phyloP scores from a whole-genome alignment of 1,140 invertebrate species.

The Trachymyrmex cornetzi region DNA sequence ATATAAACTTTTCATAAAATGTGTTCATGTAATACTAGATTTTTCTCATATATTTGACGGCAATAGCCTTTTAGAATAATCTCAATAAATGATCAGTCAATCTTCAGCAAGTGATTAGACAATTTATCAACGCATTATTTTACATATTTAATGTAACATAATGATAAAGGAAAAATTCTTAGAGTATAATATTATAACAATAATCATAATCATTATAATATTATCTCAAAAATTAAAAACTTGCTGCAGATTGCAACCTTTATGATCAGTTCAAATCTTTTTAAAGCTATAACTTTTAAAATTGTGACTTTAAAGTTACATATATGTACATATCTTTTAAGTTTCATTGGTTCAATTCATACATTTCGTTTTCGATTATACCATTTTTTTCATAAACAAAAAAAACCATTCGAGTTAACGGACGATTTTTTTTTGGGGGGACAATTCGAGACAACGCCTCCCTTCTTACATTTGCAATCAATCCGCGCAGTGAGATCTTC shows the following conservation, averaged over 20 bases:
- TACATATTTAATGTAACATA: neutral
- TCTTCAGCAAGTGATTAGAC: neutral
- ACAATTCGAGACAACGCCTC: neutral
- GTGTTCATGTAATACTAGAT: neutral
- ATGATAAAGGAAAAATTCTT: neutral
- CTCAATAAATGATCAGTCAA: neutral
- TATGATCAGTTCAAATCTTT: neutral
- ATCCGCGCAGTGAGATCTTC: neutral
- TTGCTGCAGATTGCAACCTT: neutral
- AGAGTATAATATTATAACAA: too few species aligned
- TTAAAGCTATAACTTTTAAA: neutral
- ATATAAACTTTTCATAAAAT: conserved; percentile 25
- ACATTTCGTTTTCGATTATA: neutral
- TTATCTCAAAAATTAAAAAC: conserved; percentile 10
- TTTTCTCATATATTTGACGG: neutral
- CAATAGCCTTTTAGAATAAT: neutral
- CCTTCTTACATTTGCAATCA: neutral
- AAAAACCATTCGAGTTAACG: neutral
- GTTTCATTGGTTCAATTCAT: neutral
- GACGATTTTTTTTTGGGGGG: neutral
- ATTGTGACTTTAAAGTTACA: neutral
- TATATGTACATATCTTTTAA: neutral
- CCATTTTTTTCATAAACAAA: neutral
- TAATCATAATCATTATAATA: too few species aligned
- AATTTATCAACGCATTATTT: neutral